Conservation (phyloP, 2,888 invertebrate species). For the Candidula unifasciata region DNA sequence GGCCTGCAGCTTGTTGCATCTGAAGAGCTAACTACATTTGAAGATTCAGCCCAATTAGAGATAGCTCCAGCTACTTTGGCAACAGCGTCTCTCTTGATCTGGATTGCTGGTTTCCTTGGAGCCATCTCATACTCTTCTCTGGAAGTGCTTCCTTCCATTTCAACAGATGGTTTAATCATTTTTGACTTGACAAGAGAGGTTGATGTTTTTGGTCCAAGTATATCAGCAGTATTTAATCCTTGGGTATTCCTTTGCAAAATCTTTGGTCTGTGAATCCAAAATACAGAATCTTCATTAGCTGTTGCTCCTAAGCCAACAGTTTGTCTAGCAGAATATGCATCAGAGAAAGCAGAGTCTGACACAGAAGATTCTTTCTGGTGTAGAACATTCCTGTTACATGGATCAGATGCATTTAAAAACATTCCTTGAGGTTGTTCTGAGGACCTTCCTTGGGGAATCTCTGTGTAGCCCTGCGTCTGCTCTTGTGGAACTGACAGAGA, state of each 20-base stretch:
- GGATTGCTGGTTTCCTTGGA: slow-evolving; percentile 48
- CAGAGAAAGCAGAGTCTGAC: slow-evolving; percentile 50
- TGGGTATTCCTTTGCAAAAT: slow-evolving; percentile 16
- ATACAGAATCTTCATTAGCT: slow-evolving; percentile 35
- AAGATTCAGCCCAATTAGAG: slow-evolving; percentile 46
- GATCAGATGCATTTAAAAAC: background rate
- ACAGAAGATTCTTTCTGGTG: slow-evolving; percentile 53
- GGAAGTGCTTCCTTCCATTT: background rate
- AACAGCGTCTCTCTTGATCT: slow-evolving; percentile 47
- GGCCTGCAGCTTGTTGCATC: slow-evolving; percentile 1
- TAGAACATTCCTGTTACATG: slow-evolving; percentile 45
- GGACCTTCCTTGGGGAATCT: background rate
- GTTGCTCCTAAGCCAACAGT: slow-evolving; percentile 1
- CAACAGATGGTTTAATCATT: slow-evolving; percentile 50
- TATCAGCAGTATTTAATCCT: background rate
- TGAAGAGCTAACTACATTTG: slow-evolving; percentile 14
- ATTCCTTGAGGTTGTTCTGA: slow-evolving; percentile 5
- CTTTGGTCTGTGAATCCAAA: slow-evolving; percentile 40
- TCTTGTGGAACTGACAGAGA: slow-evolving; percentile 61
- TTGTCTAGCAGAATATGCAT: slow-evolving; percentile 26
- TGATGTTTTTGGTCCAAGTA: slow-evolving; percentile 26
- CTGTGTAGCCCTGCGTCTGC: background rate
- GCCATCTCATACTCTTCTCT: slow-evolving; percentile 49
- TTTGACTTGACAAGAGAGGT: slow-evolving; percentile 52
- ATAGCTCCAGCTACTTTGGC: slow-evolving; percentile 52